These are phyloP conservation scores for Nycteola revayana DNA, from an alignment of 2,888 invertebrate genomes.

Conservation along the genomic window DNA sequence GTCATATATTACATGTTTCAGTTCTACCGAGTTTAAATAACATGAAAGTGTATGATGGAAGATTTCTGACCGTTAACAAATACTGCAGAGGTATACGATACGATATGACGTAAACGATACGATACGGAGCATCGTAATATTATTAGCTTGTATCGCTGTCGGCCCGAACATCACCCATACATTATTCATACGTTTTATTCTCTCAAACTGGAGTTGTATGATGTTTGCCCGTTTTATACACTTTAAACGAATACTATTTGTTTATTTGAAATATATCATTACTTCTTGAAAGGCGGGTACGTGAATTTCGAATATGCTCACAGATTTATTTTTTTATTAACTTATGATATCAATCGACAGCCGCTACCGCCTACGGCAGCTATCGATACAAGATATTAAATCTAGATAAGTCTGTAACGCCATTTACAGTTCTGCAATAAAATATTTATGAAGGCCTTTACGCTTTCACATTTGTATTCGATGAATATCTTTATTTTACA, in stretches of 20 bases:
- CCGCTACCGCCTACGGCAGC: constrained; percentile 1
- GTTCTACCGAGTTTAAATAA: too few relatives aligned
- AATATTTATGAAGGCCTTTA: too few relatives aligned
- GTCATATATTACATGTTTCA: too few relatives aligned
- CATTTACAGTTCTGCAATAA: too few relatives aligned
- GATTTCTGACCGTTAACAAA: too few relatives aligned
- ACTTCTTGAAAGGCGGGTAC: constrained; percentile 4
- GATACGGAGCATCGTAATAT: constrained; percentile 36
- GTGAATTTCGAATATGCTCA: too few relatives aligned
- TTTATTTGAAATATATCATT: constrained; percentile 19
- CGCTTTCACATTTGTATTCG: too few relatives aligned
- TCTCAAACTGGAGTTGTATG: constrained; percentile 49
- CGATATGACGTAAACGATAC: constrained; percentile 21
- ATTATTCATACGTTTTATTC: constrained; percentile 59
- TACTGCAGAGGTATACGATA: too few relatives aligned
- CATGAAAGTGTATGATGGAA: too few relatives aligned
- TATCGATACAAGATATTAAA: constrained; percentile 2
- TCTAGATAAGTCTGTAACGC: not conserved
- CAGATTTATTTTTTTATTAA: too few relatives aligned
- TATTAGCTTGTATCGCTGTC: constrained; percentile 39
- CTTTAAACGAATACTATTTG: constrained; percentile 33
- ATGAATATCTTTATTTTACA: too few relatives aligned
- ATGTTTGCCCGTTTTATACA: constrained; percentile 37
- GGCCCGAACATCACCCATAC: constrained; percentile 37
- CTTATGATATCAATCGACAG: not conserved